Evolutionary conservation across 2,797 vertebrate species (phyloP), one percentile per base, ranked within the genome.

Genomic region (Tokudaia tokunoshimensis): DNA sequence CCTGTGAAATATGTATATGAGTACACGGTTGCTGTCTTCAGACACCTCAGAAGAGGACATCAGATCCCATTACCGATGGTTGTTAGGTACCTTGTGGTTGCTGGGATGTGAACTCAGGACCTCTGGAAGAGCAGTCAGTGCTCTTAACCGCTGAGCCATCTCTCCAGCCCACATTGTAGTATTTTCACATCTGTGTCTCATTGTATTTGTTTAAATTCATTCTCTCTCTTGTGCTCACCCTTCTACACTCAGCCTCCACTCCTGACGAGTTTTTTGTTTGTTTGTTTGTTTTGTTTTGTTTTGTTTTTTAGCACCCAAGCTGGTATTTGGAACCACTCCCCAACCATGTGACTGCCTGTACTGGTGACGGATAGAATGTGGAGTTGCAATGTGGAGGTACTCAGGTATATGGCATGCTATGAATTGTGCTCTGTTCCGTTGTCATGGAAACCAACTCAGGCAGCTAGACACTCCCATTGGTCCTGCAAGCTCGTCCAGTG

Each of bases 381-480:
- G 70, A 6, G n/a, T 24, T 86, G 4, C 29, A 22, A 24, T 15
- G 22, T 61, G 29, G 55, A 61, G 72, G 19, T 44, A 34, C 0
- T 0, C n/a, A 17, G 37, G 59, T 50, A 14, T 82, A 6, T 11
- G 59, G 52, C 50, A 9, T 19, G 1, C 10, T 34, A 3, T 2
- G 55, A 11, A 75, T 41, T 44, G 19, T 37, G 37, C 13, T 1
- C 1, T 8, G 63, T n/a, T 12, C 41, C 13, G 59, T 92, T 37
- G 80, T 85, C 0, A 2, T 2, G n/a, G 59, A 91, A 52, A 84
- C n/a, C 79, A 52, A 44, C 24, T 14, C 7, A 10, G 50, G 44
- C 3, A 26, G 24, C 1, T 34, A 14, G 1, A 2, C 12, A 31
- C 24, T 65, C 57, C 44, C 22, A 0, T 0, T 1, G 17, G 37